Base-by-base conservation (phyloP, 2,113 vertebrate species). In the Polypterus senegalus region DNA sequence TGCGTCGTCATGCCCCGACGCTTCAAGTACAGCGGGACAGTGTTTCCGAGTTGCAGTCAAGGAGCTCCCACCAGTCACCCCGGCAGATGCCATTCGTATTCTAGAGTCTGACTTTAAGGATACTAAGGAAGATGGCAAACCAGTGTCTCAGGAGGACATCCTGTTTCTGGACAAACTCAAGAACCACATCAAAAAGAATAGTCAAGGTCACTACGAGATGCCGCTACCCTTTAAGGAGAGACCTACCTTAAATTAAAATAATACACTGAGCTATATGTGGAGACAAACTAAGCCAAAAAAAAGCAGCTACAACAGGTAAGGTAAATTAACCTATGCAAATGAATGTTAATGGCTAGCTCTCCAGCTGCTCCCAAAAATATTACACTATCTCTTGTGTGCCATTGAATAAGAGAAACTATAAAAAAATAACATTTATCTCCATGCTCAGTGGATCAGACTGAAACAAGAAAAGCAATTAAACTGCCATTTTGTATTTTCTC, bases 301-400 rank as follows among this genome's bases (percentile, higher is more conserved):
- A 55, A 55, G 5, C 10, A 43, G 5, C 9, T 7, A 43, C n/a
- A n/a, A n/a, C 27, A 44, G 11, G 3, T 45, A 4, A 4, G 5
- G 6, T 6, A 44, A 73, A 73, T 70, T 77, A 77, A 76, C 67
- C 70, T 69, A 65, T 59, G 70, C 47, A 73, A 74, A 76, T 73
- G 6, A 1, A 9, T 68, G 61, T 27, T 72, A 76, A 74, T 63
- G 53, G 49, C 61, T 44, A 63, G 47, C 67, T 73, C 48, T 52
- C 43, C 44, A 45, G 27, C 11, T 57, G 56, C 46, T 57, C 46
- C 7, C 56, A 57, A 45, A 7, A 45, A 9, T 8, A 45, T 27
- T 57, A 57, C 27, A 4, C 5, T 7, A 44, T 57, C 10, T 44
- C 27, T 11, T 43, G 56, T 57, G 10, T 55, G 43, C 54, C 54